A percentile compares a stretch with the other conserved stretches of the same genome.
Conservation (phyloP, 2,888 invertebrate species). For the Drosophila pegasa region DNA sequence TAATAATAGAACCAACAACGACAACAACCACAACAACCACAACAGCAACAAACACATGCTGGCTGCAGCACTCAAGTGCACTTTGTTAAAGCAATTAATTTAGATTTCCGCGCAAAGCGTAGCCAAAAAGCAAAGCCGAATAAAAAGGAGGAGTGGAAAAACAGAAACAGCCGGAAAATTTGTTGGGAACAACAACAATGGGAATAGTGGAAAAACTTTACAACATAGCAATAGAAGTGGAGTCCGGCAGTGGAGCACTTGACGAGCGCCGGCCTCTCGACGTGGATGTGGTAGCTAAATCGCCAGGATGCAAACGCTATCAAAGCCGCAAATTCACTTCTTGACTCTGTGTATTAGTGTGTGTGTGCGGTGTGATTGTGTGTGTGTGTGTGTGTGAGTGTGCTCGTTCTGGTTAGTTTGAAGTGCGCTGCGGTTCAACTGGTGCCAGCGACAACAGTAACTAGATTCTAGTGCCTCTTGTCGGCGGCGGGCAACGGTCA, state of each 20-base stretch:
- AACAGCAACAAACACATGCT: constrained; percentile 36
- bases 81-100: constrained; percentile 80
- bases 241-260: constrained; percentile 47
- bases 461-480: constrained; percentile 67
- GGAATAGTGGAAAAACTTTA: constrained; percentile 49
- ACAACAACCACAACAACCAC: constrained; percentile 12
- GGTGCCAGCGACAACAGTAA: constrained; percentile 60
- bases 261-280: constrained; percentile 67
- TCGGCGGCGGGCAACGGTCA: constrained; percentile 42
- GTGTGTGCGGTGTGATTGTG: constrained; percentile 23
- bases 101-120: constrained; percentile 75
- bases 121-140: constrained; percentile 41
- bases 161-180: constrained; percentile 28
- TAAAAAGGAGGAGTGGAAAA: constrained; percentile 15
- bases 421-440: constrained; percentile 54
- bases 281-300: constrained; percentile 46
- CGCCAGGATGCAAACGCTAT: constrained; percentile 52
- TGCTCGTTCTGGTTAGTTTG: constrained; percentile 53
- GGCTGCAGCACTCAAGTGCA: constrained; percentile 70
- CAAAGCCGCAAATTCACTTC: constrained; percentile 53
- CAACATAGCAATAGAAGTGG: constrained; percentile 60
- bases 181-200: constrained; percentile 1
- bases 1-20: constrained; percentile 6
- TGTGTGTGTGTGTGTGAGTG: constrained; percentile 20
- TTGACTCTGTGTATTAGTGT: constrained; percentile 18